Base-by-base conservation (phyloP, 2,113 vertebrate genomes). In the Puntigrus tetrazona region DNA sequence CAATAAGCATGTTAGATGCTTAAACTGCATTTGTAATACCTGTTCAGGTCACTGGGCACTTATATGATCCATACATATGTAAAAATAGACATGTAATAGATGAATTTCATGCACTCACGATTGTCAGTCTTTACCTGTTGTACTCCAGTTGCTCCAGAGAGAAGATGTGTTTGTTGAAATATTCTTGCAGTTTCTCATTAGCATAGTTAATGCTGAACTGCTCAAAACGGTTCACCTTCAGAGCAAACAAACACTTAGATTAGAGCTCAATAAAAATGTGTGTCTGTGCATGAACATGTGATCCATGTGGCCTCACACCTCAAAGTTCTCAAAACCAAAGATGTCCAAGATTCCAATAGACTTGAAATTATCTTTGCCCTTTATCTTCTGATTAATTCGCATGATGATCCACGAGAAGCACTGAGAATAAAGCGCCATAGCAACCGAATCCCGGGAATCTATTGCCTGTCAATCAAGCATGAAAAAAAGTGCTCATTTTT, bases 191-290 rank as follows among this genome's bases (percentile, higher is more conserved):
- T 78, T 98, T 98, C 93, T 97, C 97, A 27, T 97, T 98, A 87
- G 97, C 97, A 20, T 97, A 98, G 91, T 98, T 98, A 89, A 98
- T 97, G 89, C 95, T 98, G 89, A 98, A 98, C 93, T 98, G 97
- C 84, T 98, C 97, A 84, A 98, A 98, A 2, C 96, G 95, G 89
- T 98, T 98, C 85, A 97, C 95, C 97, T 98, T 90, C 18, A 89
- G 6, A 65, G 86, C 36, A 75, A 3, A 85, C 27, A 84, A 43
- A 82, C 1, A 34, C 61, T 34, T 47, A 27, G 16, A 7, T 69
- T 55, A 82, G 8, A 38, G 20, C 18, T 31, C 41, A 38, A 18
- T 43, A 63, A 79, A 55, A 38, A 57, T 38, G 41, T 31, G 18
- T 50, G 34, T 82, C 0, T 7, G 34, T 69, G 52, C 36, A 77